Conservation (phyloP, 2,888 invertebrate genomes). For the Thera britannica region DNA sequence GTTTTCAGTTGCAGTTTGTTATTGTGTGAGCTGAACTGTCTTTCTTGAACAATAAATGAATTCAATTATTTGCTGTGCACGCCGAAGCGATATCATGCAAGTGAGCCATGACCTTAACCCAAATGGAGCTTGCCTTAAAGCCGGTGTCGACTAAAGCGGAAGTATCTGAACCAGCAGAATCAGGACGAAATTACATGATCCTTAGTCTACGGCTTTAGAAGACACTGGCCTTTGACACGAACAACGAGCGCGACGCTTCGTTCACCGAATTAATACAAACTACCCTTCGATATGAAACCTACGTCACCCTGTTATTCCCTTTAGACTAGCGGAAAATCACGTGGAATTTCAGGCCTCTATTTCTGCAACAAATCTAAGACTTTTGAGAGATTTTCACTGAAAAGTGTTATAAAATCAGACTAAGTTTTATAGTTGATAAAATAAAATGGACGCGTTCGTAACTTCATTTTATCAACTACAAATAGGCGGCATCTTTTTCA, state of each 20-base stretch:
- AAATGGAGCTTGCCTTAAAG: neutral
- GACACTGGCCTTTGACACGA: conserved; percentile 51
- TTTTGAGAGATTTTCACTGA: no score
- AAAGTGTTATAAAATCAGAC: no score
- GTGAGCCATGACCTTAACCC: no score
- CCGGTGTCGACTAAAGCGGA: conserved; percentile 8
- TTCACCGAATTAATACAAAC: conserved; percentile 41
- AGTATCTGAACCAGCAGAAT: conserved; percentile 5
- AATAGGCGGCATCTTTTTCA: neutral
- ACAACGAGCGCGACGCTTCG: conserved; percentile 59
- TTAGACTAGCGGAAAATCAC: conserved; percentile 41
- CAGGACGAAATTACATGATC: neutral
- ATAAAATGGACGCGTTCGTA: neutral
- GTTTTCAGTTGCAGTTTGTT: no score
- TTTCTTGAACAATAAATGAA: no score
- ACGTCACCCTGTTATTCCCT: conserved; percentile 67
- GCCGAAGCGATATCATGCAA: no score
- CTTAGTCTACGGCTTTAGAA: conserved; percentile 2
- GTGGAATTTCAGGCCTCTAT: conserved; percentile 10
- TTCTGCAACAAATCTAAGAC: neutral
- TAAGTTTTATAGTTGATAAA: no score
- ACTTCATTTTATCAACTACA: neutral
- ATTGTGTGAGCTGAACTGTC: no score
- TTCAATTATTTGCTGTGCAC: no score
- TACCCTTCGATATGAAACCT: conserved; percentile 46